phyloP scores from a whole-genome alignment of 2,888 invertebrate genomes.

The Drosophila prostipennis region DNA sequence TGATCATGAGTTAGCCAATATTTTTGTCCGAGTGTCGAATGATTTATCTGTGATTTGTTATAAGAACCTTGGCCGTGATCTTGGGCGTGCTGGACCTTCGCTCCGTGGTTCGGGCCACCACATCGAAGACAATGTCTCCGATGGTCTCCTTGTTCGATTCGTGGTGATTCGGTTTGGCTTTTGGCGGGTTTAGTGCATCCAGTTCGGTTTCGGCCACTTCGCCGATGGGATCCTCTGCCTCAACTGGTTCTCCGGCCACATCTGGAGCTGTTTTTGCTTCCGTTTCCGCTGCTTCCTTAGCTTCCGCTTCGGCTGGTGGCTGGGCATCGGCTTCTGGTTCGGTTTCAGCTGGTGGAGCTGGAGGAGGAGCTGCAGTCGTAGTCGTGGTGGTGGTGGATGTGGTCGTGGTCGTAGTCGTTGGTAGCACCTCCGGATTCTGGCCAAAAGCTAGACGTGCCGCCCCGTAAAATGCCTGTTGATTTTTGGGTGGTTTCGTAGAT shows the following conservation, averaged over 20 bases:
- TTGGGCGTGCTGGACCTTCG: constrained; percentile 75
- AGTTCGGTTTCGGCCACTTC: constrained; percentile 44
- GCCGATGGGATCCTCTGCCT: constrained; percentile 26
- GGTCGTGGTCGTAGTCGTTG: constrained; percentile 76
- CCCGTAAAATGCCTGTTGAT: constrained; percentile 86
- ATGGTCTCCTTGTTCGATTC: constrained; percentile 79
- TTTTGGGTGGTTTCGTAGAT: constrained; percentile 76
- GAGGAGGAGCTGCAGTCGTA: constrained; percentile 50
- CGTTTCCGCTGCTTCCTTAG: constrained; percentile 22
- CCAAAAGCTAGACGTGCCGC: constrained; percentile 86
- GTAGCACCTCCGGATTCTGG: constrained; percentile 85
- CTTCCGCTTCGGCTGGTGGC: constrained; percentile 9
- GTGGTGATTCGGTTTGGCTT: constrained; percentile 46
- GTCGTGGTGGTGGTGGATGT: constrained; percentile 57
- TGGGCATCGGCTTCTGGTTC: constrained; percentile 40
- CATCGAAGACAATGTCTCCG: constrained; percentile 77
- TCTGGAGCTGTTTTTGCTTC: constrained; percentile 41
- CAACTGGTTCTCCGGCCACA: constrained; percentile 50
- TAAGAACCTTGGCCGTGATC: constrained; percentile 83
- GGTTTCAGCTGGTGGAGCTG: constrained; percentile 55
- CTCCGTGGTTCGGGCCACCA: constrained; percentile 76
- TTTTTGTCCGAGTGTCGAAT: neutral
- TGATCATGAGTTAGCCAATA: neutral
- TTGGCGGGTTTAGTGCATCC: constrained; percentile 49
- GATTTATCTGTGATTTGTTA: constrained; percentile 21